These are phyloP conservation scores for Trissoscelio sp. DNA, from an alignment of 2,888 invertebrate species.

Conservation along the genomic window DNA sequence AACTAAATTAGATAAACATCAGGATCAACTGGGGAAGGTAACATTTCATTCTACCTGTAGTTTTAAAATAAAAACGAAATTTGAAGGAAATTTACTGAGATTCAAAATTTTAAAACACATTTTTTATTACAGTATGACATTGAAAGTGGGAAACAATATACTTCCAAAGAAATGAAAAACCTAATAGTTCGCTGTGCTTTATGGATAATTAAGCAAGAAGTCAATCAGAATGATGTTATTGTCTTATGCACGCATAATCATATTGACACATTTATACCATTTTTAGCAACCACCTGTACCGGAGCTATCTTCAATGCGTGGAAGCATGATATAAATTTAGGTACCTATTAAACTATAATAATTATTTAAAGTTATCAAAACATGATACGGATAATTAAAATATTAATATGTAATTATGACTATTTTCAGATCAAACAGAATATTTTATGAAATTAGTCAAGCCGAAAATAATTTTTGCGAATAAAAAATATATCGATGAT, in stretches of 20 bases:
- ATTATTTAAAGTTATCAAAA: too few species aligned
- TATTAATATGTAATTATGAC: too few species aligned
- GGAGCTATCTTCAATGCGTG: too few species aligned
- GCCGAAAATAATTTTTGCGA: slow-evolving; percentile 76
- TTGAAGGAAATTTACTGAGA: too few species aligned
- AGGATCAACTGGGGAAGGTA: neutral
- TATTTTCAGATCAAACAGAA: slow-evolving; percentile 72
- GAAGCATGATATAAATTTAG: slow-evolving; percentile 69
- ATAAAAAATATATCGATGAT: slow-evolving; percentile 35
- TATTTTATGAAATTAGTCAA: slow-evolving; percentile 71
- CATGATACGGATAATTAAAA: too few species aligned
- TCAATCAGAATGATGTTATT: slow-evolving; percentile 73
- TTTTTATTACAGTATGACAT: slow-evolving; percentile 72
- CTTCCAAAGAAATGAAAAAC: slow-evolving; percentile 72
- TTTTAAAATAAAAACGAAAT: too few species aligned
- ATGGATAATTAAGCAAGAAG: too few species aligned
- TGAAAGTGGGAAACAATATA: slow-evolving; percentile 70
- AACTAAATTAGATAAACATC: neutral
- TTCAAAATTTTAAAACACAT: too few species aligned
- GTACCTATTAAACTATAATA: slow-evolving; percentile 29
- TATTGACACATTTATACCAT: slow-evolving; percentile 72
- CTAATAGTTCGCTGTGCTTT: too few species aligned
- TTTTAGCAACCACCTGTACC: slow-evolving; percentile 72
- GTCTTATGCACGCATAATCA: too few species aligned
- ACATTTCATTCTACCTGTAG: too few species aligned